These are phyloP conservation scores for Rhagologus leucostigma DNA, from an alignment of 2,113 vertebrate species.

Conservation along the genomic window DNA sequence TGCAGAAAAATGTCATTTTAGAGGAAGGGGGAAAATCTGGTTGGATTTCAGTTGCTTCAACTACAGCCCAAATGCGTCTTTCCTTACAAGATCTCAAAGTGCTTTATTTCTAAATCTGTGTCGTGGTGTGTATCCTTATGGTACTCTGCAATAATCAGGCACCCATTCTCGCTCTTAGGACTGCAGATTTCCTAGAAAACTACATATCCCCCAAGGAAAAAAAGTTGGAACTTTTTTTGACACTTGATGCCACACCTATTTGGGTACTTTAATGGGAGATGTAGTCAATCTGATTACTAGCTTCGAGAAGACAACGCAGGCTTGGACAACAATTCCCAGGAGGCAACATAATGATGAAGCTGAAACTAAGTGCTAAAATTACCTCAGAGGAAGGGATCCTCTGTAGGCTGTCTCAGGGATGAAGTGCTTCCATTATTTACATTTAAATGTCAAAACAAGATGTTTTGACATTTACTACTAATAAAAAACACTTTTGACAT, in stretches of 20 bases:
- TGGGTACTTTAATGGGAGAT: not conserved
- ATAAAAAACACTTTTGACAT: constrained; percentile 32
- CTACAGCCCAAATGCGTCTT: not conserved
- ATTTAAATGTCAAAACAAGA: constrained; percentile 37
- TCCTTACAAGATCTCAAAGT: not conserved
- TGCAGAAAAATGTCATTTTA: not conserved
- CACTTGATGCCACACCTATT: not conserved
- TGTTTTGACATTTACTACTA: constrained; percentile 49
- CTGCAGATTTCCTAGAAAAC: not conserved
- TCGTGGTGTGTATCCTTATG: not conserved
- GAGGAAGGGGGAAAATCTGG: not conserved
- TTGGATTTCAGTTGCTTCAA: not conserved
- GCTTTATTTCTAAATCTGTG: not conserved
- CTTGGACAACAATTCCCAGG: constrained; percentile 22
- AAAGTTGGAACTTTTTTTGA: not conserved
- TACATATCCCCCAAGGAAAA: not conserved
- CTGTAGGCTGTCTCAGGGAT: not conserved
- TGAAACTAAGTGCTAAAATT: not conserved
- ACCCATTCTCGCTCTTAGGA: not conserved
- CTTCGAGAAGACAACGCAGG: not conserved
- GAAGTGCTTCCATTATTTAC: constrained; percentile 6
- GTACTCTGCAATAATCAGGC: not conserved
- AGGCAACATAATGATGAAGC: not conserved
- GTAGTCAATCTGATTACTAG: not conserved
- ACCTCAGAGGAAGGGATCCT: not conserved